Base-by-base conservation (phyloP, 2,888 invertebrate species). In the Hypercompe scribonia region DNA sequence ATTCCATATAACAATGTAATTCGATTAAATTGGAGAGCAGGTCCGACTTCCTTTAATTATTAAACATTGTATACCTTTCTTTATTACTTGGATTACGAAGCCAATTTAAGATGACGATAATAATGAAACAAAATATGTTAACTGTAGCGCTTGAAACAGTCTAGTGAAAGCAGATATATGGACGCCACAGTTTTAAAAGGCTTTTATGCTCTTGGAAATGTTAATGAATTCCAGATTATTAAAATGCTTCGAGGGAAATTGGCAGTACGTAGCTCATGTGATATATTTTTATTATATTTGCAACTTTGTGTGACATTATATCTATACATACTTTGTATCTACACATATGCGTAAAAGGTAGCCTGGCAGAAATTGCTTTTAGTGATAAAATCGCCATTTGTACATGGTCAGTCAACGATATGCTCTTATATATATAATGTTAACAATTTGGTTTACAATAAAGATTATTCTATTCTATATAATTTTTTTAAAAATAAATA, bases 1-100 rank as follows among this genome's bases (percentile, higher is more conserved):
- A 67, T 71, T 71, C 64, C 54, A 39, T 31, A 66, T 65, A 50
- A 61, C 28, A 68, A 67, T 33, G 69, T 61, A 72, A 72, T 63
- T 72, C 42, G 63, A 64, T 66, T 58, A 65, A 68, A 71, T 65
- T 39, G 18, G 21, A 71, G 54, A 75, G 8, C 11, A n/a, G 28
- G 28, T n/a, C 58, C 28, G 18, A 71, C 63, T 75, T 68, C 65
- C 65, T 61, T 69, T 63, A 36, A 71, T 65, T 71, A 50, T 39
- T 36, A 50, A 68, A 71, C 34, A 72, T 46, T 63, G 61, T 58
- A 39, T 39, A 39, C 7, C 54, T 58, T 65, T 65, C 33, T 54
- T 21, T 8, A 71, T 36, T 21, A 42, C 65, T 66, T 67, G 42
- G n/a, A 71, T 67, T 63, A 61, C 67, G 67, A 67, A 61, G 34